Base-by-base conservation (phyloP, 1,140 invertebrate genomes). In the Drosophila sp. region DNA sequence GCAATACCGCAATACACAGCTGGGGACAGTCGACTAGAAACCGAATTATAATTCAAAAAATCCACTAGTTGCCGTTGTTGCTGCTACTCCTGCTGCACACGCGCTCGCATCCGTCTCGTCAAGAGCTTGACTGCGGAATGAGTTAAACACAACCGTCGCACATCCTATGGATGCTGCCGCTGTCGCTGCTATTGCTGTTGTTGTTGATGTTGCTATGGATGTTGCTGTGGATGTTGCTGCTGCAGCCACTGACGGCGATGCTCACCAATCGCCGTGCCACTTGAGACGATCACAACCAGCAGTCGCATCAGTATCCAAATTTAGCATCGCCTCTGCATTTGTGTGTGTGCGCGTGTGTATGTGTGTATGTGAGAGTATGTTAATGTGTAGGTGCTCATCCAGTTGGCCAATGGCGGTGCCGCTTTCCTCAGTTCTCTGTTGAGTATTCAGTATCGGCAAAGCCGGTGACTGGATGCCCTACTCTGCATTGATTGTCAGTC, bases 81-180 rank as follows among this genome's bases (percentile, higher is more conserved):
- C 13, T 36, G 32, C 32, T 21, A 16, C 11, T 38, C 5, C 6
- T 16, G 7, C 18, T 50, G 58, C 18, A 21, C 21, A 21, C 72
- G 73, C 70, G 71, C 67, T 66, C 61, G 80, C 83, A 87, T 73
- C 82, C 83, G 82, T 64, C 72, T 63, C 65, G 82, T 58, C 57
- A 87, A 76, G 67, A 80, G 82, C 54, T 76, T 66, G 72, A 65
- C 83, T 77, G 79, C 78, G 71, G 79, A 87, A 87, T 87, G 82
- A 87, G 72, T 14, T 32, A 58, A 38, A n/a, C 56, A 14, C 54
- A 38, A 36, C 63, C 32, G n/a, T 40, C n/a, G 34, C 25, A 36
- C 72, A 50, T 76, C 69, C 70, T 62, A 72, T 65, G 40, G 59
- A 46, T 50, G 41, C 38, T n/a, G 48, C n/a, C 40, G 45, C 9